Conservation (phyloP, 2,888 invertebrate genomes). For the Drosophila mulleri region DNA sequence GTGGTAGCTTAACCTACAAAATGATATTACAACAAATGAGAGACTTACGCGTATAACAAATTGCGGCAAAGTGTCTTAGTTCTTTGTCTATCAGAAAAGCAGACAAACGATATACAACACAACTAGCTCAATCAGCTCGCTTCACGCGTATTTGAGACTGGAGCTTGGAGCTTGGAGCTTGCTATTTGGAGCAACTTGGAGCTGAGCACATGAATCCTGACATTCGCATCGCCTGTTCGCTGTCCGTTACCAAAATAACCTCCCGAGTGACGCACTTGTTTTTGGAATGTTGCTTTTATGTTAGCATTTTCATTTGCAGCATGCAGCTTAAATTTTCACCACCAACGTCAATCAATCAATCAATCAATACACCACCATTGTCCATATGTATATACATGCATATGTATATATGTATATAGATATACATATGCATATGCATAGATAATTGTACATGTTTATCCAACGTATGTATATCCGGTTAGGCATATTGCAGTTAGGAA, state of each 20-base stretch:
- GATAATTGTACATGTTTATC: constrained; percentile 43
- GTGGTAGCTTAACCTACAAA: constrained; percentile 64
- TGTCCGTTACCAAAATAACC: constrained; percentile 74
- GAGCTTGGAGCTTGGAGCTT: constrained; percentile 36
- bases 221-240: constrained; percentile 52
- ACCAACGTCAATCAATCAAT: constrained; percentile 68
- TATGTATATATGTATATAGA: constrained; percentile 20
- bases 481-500: constrained; percentile 39
- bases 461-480: constrained; percentile 63
- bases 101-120: constrained; percentile 68
- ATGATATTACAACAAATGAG: constrained; percentile 61
- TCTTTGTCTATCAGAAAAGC: constrained; percentile 72
- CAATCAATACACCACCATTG: constrained; percentile 71
- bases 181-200: constrained; percentile 18
- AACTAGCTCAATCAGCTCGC: constrained; percentile 48
- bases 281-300: constrained; percentile 38
- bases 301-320: constrained; percentile 57
- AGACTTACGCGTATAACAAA: constrained; percentile 83
- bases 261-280: constrained; percentile 38
- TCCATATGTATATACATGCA: constrained; percentile 47
- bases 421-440: constrained; percentile 19
- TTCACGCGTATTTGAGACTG: constrained; percentile 17
- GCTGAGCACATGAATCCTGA: constrained; percentile 47
- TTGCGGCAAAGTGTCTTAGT: constrained; percentile 79
- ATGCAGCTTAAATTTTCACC: constrained; percentile 72